Conservation (phyloP, 1,140 invertebrate genomes). For the Bombus waltoni region DNA sequence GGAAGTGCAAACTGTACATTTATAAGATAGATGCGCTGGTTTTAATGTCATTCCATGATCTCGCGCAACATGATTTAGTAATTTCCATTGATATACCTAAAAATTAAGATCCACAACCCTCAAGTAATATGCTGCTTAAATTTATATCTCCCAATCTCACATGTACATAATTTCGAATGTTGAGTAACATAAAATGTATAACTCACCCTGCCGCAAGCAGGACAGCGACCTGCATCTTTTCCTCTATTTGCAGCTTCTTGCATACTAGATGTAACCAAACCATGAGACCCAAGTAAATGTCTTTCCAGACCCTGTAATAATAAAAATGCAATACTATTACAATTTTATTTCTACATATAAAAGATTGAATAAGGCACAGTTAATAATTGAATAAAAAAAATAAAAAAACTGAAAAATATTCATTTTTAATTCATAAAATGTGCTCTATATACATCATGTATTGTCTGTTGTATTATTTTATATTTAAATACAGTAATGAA, state of each 20-base stretch:
- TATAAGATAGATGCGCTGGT: constrained; percentile 95
- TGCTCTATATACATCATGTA: background rate
- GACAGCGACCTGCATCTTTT: constrained; percentile 96
- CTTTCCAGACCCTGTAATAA: constrained; percentile 91
- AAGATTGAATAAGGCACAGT: background rate
- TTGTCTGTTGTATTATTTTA: background rate
- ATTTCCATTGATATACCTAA: constrained; percentile 95
- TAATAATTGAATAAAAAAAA: background rate
- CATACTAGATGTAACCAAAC: constrained; percentile 97
- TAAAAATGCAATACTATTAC: background rate
- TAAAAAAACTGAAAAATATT: background rate
- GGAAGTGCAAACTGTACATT: constrained; percentile 96
- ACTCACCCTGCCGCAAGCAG: constrained; percentile 94
- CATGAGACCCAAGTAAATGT: constrained; percentile 96
- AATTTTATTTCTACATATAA: background rate
- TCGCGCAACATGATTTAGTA: constrained; percentile 94
- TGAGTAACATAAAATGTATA: constrained; percentile 7
- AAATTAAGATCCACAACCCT: constrained; percentile 59
- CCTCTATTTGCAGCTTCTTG: constrained; percentile 97
- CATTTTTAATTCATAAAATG: background rate
- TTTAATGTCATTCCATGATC: constrained; percentile 96
- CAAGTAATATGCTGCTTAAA: background rate
- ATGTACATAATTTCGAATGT: constrained; percentile 3
- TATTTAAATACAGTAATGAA: background rate
- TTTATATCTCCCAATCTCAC: background rate